Percentiles rank a stretch among this genome's conserved stretches.
Conservation (phyloP, 2,113 vertebrate genomes). For the Eubucco bourcierii region DNA sequence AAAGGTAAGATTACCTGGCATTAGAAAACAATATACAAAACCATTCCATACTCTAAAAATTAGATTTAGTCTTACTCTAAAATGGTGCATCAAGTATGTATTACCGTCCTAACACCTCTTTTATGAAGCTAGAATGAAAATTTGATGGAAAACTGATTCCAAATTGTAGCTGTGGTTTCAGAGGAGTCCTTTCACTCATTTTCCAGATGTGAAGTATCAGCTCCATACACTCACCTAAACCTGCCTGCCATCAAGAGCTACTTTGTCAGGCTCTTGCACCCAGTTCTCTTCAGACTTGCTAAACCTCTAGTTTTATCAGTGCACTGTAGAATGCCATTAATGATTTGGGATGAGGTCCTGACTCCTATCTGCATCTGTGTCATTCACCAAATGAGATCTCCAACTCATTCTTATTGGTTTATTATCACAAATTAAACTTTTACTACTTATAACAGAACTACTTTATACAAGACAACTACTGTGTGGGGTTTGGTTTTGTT, state of each 20-base stretch:
- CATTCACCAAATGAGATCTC: not conserved
- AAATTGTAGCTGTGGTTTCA: not conserved
- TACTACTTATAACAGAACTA: not conserved
- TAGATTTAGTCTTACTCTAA: not conserved
- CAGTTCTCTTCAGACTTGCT: not conserved
- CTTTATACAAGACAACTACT: not conserved
- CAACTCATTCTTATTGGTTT: not conserved
- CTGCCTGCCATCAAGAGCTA: not conserved
- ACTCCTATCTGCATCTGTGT: not conserved
- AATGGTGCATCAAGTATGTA: not conserved
- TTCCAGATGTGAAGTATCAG: not conserved
- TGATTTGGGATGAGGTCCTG: not conserved
- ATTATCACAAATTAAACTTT: not conserved
- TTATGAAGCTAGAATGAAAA: not conserved
- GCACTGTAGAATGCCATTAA: accelerated
- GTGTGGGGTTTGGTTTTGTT: not conserved
- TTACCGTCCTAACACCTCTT: not conserved
- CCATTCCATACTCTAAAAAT: not conserved
- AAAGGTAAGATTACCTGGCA: conserved; percentile 36
- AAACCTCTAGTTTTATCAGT: not conserved
- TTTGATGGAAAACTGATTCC: not conserved
- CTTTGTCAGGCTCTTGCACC: not conserved
- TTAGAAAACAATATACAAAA: conserved; percentile 13
- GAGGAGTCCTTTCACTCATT: not conserved
- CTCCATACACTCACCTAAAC: not conserved